These are phyloP conservation scores for Tilapia sparmanii DNA, from an alignment of 2,113 vertebrate species.

Conservation along the genomic window DNA sequence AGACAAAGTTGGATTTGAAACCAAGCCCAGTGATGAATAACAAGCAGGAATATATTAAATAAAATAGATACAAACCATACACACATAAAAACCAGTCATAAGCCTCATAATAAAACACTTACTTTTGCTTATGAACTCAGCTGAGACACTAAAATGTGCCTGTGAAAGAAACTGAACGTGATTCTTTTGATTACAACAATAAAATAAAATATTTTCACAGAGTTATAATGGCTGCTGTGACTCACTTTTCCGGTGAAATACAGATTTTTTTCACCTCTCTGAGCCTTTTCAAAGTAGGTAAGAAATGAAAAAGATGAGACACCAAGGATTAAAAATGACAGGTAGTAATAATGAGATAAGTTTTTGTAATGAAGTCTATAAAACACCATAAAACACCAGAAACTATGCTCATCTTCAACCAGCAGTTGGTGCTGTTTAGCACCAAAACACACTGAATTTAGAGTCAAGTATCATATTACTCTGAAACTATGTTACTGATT, in stretches of 20 bases:
- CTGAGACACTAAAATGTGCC: not conserved
- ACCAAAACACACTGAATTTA: not conserved
- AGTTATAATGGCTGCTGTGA: not conserved
- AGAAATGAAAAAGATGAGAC: not conserved
- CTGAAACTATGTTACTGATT: not conserved
- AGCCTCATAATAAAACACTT: not conserved
- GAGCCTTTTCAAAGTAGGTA: not conserved
- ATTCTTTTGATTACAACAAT: not conserved
- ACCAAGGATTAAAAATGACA: not conserved
- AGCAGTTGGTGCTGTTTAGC: not conserved
- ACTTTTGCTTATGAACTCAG: not conserved
- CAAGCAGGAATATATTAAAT: not conserved
- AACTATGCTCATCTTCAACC: not conserved
- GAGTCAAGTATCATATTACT: not conserved
- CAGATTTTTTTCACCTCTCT: not conserved
- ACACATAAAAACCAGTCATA: not conserved
- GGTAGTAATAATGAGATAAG: accelerated
- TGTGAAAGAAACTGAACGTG: not conserved
- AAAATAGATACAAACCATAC: not conserved
- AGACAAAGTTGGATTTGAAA: not conserved
- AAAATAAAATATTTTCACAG: not conserved
- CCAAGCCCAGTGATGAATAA: not conserved
- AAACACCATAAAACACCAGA: not conserved
- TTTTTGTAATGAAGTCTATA: not conserved
- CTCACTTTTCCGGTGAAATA: not conserved